A percentile compares a stretch with the other conserved stretches of the same genome.
These are phyloP conservation scores for Araneus ventricosus DNA, from an alignment of 1,140 invertebrate species.

Conservation along the genomic window DNA sequence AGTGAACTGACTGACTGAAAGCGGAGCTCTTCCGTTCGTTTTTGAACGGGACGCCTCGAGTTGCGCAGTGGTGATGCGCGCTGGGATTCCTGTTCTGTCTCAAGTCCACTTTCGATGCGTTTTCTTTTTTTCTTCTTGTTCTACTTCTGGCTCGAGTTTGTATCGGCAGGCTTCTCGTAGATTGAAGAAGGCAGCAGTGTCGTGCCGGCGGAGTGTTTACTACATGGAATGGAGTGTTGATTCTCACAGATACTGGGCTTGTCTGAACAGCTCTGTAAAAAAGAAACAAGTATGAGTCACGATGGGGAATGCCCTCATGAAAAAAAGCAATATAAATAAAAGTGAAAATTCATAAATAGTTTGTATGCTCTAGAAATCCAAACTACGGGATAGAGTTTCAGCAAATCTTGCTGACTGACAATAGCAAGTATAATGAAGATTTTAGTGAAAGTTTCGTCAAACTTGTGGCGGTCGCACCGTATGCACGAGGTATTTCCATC, in stretches of 20 bases:
- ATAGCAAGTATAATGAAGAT: too few species aligned
- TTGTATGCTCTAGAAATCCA: too few species aligned
- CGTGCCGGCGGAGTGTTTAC: not conserved
- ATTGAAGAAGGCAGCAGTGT: not conserved
- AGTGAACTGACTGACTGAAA: not conserved
- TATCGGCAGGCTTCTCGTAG: not conserved
- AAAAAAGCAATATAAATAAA: not conserved
- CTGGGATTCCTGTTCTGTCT: conserved; percentile 19
- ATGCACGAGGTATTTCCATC: too few species aligned
- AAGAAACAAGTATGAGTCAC: not conserved
- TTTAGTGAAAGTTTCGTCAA: too few species aligned
- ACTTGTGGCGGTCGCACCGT: too few species aligned
- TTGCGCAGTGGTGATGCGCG: conserved; percentile 57
- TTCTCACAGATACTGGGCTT: not conserved
- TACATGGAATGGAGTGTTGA: conserved; percentile 1
- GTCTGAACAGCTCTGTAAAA: not conserved
- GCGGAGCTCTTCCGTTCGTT: conserved; percentile 34
- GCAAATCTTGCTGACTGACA: too few species aligned
- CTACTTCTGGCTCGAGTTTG: not conserved
- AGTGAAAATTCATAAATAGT: not conserved
- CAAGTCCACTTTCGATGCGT: conserved; percentile 40
- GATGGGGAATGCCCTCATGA: not conserved
- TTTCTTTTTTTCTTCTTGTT: not conserved
- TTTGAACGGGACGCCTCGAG: conserved; percentile 54
- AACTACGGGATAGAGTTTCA: too few species aligned